phyloP scores from a whole-genome alignment of 2,113 vertebrate species.

The human region GRCh38 chr1:225664501-225665000 shows the following conservation, averaged over 20 bases:
- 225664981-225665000: background rate
- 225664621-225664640: background rate
- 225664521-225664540: background rate
- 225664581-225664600: background rate
- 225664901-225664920: background rate
- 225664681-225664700: background rate
- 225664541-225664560: background rate
- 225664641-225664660: background rate
- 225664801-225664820: background rate
- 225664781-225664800: background rate
- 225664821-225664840: background rate
- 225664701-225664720: background rate
- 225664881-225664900: background rate
- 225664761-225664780: background rate
- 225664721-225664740: background rate
- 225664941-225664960: background rate
- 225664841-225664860: background rate
- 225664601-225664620: background rate
- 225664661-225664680: background rate
- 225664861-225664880: background rate
- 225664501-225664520: background rate
- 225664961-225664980: background rate
- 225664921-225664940: background rate
- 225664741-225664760: background rate
- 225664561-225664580: background rate